Percentiles rank a stretch among this genome's conserved stretches.
phyloP scores from a whole-genome alignment of 1,140 invertebrate species.

The Triops cancriformis region DNA sequence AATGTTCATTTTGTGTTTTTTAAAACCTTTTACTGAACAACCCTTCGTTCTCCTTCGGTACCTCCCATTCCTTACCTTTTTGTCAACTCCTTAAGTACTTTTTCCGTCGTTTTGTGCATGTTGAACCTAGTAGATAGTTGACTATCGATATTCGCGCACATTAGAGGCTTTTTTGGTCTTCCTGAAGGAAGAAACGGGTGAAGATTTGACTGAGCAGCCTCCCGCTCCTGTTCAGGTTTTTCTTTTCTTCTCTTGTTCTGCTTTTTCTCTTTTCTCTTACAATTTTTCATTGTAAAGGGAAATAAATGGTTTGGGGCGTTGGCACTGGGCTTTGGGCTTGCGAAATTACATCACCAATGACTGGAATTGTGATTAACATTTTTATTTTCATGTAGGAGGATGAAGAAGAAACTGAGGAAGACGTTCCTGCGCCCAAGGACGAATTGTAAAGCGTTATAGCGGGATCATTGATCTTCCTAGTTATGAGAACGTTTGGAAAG shows the following conservation, averaged over 20 bases:
- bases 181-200: slow-evolving; percentile 3
- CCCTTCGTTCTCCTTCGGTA: too few relatives aligned
- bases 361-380: not conserved
- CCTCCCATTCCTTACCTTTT: not conserved
- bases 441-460: slow-evolving; percentile 47
- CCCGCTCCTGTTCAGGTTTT: not conserved
- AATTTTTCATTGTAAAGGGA: not conserved
- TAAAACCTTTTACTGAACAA: too few relatives aligned
- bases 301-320: not conserved
- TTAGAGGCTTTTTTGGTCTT: not conserved
- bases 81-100: not conserved
- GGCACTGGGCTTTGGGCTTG: not conserved
- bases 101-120: slow-evolving; percentile 16
- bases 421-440: slow-evolving; percentile 51
- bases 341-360: not conserved
- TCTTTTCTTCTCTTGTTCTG: not conserved
- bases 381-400: not conserved
- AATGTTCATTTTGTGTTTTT: too few relatives aligned
- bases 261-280: not conserved
- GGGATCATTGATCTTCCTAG: not conserved
- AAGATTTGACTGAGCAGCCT: not conserved
- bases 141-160: slow-evolving; percentile 13
- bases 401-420: slow-evolving; percentile 38
- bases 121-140: slow-evolving; percentile 19
- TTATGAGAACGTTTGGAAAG: not conserved